A percentile compares a stretch with the other conserved stretches of the same genome.
phyloP scores from a whole-genome alignment of 2,797 vertebrate genomes.

The Cuniculus paca region DNA sequence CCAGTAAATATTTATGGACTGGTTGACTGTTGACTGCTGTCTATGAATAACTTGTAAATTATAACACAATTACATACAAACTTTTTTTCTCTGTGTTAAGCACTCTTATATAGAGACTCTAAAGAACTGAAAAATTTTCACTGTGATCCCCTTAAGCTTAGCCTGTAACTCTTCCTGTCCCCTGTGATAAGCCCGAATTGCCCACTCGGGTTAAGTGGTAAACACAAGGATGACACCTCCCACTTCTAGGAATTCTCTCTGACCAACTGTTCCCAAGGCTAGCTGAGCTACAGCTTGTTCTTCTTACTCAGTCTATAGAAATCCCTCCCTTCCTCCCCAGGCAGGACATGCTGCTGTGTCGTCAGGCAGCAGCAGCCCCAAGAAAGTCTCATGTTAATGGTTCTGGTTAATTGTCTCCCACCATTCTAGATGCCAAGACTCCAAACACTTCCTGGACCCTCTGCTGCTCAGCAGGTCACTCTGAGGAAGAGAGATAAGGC shows the following conservation, averaged over 20 bases:
- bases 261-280: not conserved
- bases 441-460: not conserved
- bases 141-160: not conserved
- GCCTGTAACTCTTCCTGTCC: not conserved
- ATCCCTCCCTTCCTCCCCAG: not conserved
- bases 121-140: not conserved
- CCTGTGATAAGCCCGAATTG: not conserved
- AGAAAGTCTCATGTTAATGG: constrained; percentile 8
- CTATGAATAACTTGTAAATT: not conserved
- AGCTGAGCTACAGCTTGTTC: not conserved
- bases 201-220: not conserved
- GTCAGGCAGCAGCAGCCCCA: not conserved
- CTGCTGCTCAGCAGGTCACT: not conserved
- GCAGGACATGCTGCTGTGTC: not conserved
- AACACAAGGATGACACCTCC: not conserved
- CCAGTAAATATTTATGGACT: not conserved
- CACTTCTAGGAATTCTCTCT: not conserved
- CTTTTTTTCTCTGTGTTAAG: not conserved
- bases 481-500: not conserved
- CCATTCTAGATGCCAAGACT: not conserved
- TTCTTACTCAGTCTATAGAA: not conserved
- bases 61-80: not conserved
- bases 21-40: not conserved
- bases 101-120: not conserved
- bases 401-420: not conserved